Evolutionary conservation across 2,113 vertebrate species (phyloP), one percentile per base, ranked within the genome.

Genomic region (Corythoichthys intestinalis): DNA sequence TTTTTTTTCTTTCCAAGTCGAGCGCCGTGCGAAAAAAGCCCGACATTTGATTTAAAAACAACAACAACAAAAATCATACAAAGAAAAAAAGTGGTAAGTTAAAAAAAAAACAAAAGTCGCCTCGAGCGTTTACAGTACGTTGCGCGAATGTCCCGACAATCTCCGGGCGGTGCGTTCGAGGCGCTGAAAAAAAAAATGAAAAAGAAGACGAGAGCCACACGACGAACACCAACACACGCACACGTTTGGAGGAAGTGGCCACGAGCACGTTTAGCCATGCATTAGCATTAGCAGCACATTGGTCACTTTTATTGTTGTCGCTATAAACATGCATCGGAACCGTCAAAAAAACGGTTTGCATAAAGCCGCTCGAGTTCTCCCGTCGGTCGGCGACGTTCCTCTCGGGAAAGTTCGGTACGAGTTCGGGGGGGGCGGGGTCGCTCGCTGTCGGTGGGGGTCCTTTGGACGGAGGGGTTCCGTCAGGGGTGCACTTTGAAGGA

Each of bases 401-500:
- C 77, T 75, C n/a, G 8, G 79, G 70, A 79, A 82, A 88, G 20
- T 86, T 85, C 85, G 89, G 86, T 86, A 84, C 77, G 41, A 65
- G 35, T 72, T 69, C 58, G 65, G 65, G 62, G 46, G 47, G 20
- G 2, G 37, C 44, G 57, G 34, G 47, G 60, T 1, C 0, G 65
- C 47, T 53, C 17, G 50, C 1, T 52, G 50, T 8, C 41, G 41
- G 20, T 28, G 20, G 20, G 20, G 20, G 20, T 28, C 9, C 4
- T 44, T 44, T 4, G 41, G 6, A 8, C 41, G 4, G 6, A 44
- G 41, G 41, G 41, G 4, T 8, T 44, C 35, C 15, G 87, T 94
- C 90, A 99, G 0, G 96, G 94, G 81, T 98, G 95, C 86, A 99
- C 96, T 91, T 95, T 96, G 85, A 99, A 99, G 79, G 97, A 95